phyloP scores from a whole-genome alignment of 2,888 invertebrate species.

The Hypselothyrea guttata region DNA sequence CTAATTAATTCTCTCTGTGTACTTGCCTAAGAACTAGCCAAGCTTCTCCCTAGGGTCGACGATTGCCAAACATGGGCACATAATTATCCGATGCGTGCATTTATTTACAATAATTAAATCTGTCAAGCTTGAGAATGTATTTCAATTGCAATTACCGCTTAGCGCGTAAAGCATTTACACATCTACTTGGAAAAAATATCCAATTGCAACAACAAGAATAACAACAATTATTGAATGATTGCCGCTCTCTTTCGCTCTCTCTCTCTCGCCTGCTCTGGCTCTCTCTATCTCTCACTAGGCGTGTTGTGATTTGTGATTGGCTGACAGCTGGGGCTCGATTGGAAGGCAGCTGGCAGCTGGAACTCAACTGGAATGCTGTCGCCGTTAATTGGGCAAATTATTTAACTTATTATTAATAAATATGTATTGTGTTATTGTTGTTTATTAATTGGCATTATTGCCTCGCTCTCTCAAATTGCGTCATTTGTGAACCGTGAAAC shows the following conservation, averaged over 20 bases:
- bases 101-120: slow-evolving; percentile 71
- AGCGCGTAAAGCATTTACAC: slow-evolving; percentile 23
- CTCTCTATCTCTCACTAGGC: slow-evolving; percentile 6
- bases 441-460: slow-evolving; percentile 74
- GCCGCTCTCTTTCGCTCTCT: slow-evolving; percentile 1
- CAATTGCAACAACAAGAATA: slow-evolving; percentile 20
- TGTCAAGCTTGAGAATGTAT: slow-evolving; percentile 56
- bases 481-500: slow-evolving; percentile 62
- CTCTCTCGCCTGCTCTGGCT: no score
- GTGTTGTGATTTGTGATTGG: slow-evolving; percentile 51
- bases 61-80: slow-evolving; percentile 25
- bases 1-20: no score
- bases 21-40: not conserved
- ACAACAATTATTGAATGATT: slow-evolving; percentile 9
- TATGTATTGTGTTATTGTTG: slow-evolving; percentile 66
- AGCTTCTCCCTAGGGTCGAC: slow-evolving; percentile 17
- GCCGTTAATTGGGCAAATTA: slow-evolving; percentile 74
- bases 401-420: slow-evolving; percentile 75
- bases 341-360: slow-evolving; percentile 16
- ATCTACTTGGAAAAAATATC: slow-evolving; percentile 22
- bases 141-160: slow-evolving; percentile 45
- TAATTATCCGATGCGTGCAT: slow-evolving; percentile 54
- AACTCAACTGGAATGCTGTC: slow-evolving; percentile 59
- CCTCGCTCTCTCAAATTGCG: slow-evolving; percentile 53
- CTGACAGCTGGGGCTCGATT: slow-evolving; percentile 8